These are phyloP conservation scores for Brachionus asplanchnoidis DNA, from an alignment of 1,140 invertebrate genomes.

Conservation along the genomic window DNA sequence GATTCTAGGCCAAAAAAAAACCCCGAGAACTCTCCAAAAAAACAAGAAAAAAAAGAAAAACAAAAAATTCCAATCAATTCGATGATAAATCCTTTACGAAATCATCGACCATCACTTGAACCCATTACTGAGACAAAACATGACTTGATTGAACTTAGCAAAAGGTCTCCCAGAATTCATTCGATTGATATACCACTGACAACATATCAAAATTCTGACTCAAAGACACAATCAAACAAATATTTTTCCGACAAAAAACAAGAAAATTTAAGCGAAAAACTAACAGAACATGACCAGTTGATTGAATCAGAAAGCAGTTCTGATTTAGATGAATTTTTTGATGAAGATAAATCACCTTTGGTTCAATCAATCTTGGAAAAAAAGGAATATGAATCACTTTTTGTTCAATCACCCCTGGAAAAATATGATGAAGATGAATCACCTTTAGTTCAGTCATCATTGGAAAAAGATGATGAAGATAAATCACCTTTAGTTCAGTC, in stretches of 20 bases:
- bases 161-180: neutral
- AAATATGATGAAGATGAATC: too few relatives aligned
- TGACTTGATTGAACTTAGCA: neutral
- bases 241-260: neutral
- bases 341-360: neutral
- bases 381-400: too few relatives aligned
- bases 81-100: neutral
- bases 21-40: neutral
- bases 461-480: too few relatives aligned
- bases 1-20: neutral
- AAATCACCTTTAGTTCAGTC: too few relatives aligned
- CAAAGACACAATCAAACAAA: neutral
- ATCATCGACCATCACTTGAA: neutral
- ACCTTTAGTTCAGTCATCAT: too few relatives aligned
- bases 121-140: neutral
- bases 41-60: neutral
- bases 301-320: neutral
- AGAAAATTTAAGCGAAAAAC: neutral
- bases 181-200: neutral
- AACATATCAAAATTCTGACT: neutral
- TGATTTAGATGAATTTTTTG: neutral
- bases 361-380: too few relatives aligned
- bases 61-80: neutral
- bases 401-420: too few relatives aligned
- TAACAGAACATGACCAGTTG: neutral